Evolutionary conservation across 2,888 invertebrate species (phyloP).

Genomic region (Abrostola triplasia): DNA sequence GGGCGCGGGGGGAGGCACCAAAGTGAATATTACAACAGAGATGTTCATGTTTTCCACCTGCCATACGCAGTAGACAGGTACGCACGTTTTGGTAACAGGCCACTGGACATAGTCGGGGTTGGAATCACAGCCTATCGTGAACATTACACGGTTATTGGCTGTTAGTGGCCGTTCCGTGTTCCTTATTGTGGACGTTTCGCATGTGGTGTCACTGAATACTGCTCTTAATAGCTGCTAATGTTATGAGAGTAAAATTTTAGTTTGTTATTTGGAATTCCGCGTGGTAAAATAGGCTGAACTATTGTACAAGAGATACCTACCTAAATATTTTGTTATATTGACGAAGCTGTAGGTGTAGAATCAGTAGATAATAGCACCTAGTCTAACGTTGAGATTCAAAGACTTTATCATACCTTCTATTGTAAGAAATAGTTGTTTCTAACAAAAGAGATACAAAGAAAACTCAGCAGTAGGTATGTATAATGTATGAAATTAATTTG

Average conservation of each 20-base stretch:
- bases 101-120: conserved; percentile 41
- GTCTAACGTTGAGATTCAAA: no score
- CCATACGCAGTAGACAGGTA: conserved; percentile 39
- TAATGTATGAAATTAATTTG: conserved; percentile 59
- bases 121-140: conserved; percentile 41
- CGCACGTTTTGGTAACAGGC: conserved; percentile 33
- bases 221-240: conserved; percentile 26
- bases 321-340: no score
- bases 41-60: conserved; percentile 62
- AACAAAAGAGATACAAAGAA: conserved; percentile 5
- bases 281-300: no score
- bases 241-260: conserved; percentile 16
- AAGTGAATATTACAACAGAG: conserved; percentile 87
- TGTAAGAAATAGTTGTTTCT: conserved; percentile 5
- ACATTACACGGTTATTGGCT: conserved; percentile 38
- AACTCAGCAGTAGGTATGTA: conserved; percentile 19
- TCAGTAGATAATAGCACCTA: no score
- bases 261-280: not conserved
- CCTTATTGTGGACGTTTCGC: conserved; percentile 33
- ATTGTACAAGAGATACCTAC: no score
- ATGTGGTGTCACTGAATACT: conserved; percentile 18
- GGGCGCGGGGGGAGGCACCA: conserved; percentile 63
- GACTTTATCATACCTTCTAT: not conserved
- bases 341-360: no score
- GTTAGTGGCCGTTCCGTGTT: conserved; percentile 34